Evolutionary conservation across 2,797 vertebrate species (phyloP).

Genomic region (Cynopterus sphinx): DNA sequence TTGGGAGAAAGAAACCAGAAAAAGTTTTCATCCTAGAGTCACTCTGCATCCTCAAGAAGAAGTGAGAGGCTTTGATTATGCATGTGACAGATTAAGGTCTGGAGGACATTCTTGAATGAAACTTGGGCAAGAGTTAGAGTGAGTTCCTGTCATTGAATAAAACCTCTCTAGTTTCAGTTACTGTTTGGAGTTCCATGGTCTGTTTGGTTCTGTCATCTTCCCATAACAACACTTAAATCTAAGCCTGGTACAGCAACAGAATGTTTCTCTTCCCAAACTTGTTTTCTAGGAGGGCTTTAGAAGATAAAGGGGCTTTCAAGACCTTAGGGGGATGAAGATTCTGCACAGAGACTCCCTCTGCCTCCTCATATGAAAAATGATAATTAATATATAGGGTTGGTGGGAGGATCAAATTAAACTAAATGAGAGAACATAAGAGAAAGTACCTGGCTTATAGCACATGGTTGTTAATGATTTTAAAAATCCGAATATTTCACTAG

Average conservation of each 20-base stretch:
- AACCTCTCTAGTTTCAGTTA: not conserved
- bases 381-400: not conserved
- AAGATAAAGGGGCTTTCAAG: not conserved
- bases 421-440: not conserved
- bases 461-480: not conserved
- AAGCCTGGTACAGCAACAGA: not conserved
- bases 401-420: not conserved
- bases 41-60: not conserved
- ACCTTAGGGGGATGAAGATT: not conserved
- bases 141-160: not conserved
- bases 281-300: not conserved
- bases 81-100: not conserved
- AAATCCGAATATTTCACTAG: not conserved
- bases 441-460: not conserved
- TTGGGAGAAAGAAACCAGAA: not conserved
- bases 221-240: not conserved
- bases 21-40: not conserved
- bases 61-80: not conserved
- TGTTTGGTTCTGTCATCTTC: not conserved
- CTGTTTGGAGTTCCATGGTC: not conserved
- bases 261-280: not conserved
- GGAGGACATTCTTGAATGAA: not conserved
- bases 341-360: not conserved
- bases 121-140: not conserved
- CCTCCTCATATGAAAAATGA: not conserved